Evolutionary conservation across 35 echinoderm and acorn worm genomes (phyloP), one percentile per base, ranked within the genome.

Genomic region (Heliocidaris tuberculata): DNA sequence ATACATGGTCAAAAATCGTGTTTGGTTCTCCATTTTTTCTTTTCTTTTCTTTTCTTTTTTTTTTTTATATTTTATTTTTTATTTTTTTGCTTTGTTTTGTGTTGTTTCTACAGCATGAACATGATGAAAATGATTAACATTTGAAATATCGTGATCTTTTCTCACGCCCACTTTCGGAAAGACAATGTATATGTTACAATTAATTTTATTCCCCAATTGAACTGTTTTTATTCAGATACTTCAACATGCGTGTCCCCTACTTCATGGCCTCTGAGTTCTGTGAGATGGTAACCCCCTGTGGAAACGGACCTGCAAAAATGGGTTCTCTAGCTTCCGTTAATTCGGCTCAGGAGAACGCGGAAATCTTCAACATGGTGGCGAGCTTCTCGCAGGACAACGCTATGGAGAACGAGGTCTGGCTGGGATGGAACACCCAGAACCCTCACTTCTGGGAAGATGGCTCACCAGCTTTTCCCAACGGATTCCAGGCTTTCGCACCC

Each of bases 351-450:
- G 91, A 93, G 50, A 93, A 93, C 91, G 5, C 6, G 48, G 91
- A 93, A 48, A 59, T 93, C 50, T 93, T 52, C 91, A 2, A 12
- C 10, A 11, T 93, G 91, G 91, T 93, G 50, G 91, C 91, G 5
- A 50, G 91, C 91, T 93, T 93, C 91, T 93, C 91, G n/a, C 91
- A 93, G 50, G 91, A 93, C 50, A 93, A 93, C 91, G 48, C 50
- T 19, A 93, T 93, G 91, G 91, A 93, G 50, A 93, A 93, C 11
- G 50, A 59, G 29, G 48, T 93, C 47, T 93, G 91, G 91, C 91
- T 93, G 2, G 91, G 91, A 93, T 93, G 91, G 91, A 52, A 49
- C 48, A 93, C 13, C 30, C 49, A n/a, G 29, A 93, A 50, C 48
- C 91, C 91, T 13, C 6, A 11, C 27, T 59, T 52, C n/a, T 93